Evolutionary conservation across 2,797 vertebrate species (phyloP).

Genomic region (Ptychadena robeensis): DNA sequence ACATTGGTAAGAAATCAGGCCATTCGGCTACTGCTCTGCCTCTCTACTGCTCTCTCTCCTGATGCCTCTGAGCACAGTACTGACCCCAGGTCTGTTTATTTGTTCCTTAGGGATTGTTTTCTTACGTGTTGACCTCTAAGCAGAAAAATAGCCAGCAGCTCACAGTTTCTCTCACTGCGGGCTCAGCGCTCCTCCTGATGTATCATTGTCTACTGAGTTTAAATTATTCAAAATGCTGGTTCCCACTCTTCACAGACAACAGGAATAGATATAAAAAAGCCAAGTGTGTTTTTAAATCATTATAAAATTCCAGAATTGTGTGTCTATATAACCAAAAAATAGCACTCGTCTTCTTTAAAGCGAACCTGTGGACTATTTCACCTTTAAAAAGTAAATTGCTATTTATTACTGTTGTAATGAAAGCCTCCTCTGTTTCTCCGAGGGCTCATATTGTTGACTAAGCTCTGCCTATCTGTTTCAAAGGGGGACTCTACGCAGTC

Average conservation of each 20-base stretch:
- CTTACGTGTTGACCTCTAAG: neutral
- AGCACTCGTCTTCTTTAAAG: neutral
- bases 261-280: neutral
- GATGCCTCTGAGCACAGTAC: neutral
- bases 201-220: neutral
- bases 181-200: neutral
- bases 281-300: neutral
- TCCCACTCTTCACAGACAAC: neutral
- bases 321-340: neutral
- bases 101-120: neutral
- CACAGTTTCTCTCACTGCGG: neutral
- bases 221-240: neutral
- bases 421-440: no score
- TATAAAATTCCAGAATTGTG: neutral
- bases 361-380: neutral
- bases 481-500: no score
- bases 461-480: no score
- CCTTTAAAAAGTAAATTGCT: no score
- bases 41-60: neutral
- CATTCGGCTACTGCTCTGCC: neutral
- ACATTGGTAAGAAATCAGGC: neutral
- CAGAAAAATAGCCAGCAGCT: neutral
- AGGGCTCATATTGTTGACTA: no score
- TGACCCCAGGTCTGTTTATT: neutral
- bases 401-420: no score